Evolutionary conservation across 2,888 invertebrate species (phyloP).

Genomic region (Spodoptera picta): DNA sequence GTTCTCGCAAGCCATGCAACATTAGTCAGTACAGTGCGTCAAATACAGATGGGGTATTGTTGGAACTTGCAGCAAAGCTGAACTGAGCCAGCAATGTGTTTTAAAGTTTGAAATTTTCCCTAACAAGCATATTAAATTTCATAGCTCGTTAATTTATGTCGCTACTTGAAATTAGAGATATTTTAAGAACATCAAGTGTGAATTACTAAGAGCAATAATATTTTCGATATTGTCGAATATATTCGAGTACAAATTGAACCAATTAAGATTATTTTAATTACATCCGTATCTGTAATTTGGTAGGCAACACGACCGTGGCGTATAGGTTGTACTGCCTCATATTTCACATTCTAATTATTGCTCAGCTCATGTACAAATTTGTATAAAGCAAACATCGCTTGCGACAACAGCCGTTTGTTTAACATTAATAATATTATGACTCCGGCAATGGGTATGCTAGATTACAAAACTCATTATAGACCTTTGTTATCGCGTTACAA

Average conservation of each 20-base stretch:
- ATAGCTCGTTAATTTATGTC: constrained; percentile 36
- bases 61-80: constrained; percentile 31
- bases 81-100: constrained; percentile 16
- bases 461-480: constrained; percentile 24
- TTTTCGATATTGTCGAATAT: too few species aligned
- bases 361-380: constrained; percentile 44
- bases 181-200: constrained; percentile 24
- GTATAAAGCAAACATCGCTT: constrained; percentile 31
- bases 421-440: constrained; percentile 39
- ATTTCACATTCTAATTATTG: constrained; percentile 47
- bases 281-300: constrained; percentile 31
- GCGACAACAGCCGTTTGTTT: constrained; percentile 38
- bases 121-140: constrained; percentile 36
- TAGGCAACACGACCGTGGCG: constrained; percentile 4
- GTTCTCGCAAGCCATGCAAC: constrained; percentile 21
- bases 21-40: constrained; percentile 35
- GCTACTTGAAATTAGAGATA: constrained; percentile 29
- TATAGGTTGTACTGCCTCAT: constrained; percentile 29
- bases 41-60: constrained; percentile 46
- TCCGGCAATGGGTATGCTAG: constrained; percentile 25
- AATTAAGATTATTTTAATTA: constrained; percentile 46
- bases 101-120: constrained; percentile 36
- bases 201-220: background rate
- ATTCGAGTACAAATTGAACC: constrained; percentile 6
- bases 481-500: constrained; percentile 9